Percentiles rank a stretch among this genome's conserved stretches.
These are phyloP conservation scores for Poecilia picta DNA, from an alignment of 2,797 vertebrate species.

Conservation along the genomic window DNA sequence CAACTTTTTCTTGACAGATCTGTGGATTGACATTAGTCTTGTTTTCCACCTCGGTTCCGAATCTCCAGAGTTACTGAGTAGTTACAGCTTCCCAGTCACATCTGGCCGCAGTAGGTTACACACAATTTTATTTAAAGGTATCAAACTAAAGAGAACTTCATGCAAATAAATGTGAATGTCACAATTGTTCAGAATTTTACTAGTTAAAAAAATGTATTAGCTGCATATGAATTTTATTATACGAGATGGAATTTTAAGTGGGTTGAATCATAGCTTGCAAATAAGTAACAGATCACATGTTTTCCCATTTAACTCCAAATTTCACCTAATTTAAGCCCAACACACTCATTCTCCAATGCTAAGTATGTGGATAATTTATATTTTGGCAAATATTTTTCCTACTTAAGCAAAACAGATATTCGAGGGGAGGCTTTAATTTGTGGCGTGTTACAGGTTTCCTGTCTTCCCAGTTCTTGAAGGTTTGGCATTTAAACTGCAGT, in stretches of 20 bases:
- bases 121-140: neutral
- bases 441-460: conserved; percentile 27
- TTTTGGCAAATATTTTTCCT: neutral
- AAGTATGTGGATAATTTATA: neutral
- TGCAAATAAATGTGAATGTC: neutral
- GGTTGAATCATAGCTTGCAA: neutral
- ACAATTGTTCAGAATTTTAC: neutral
- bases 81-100: neutral
- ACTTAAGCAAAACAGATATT: conserved; percentile 3
- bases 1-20: neutral
- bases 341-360: neutral
- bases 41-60: neutral
- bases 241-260: neutral
- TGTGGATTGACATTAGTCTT: neutral
- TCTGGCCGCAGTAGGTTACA: neutral
- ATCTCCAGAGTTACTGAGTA: neutral
- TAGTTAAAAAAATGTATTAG: neutral
- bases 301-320: neutral
- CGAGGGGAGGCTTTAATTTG: conserved; percentile 11
- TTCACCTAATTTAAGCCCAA: neutral
- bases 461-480: conserved; percentile 35
- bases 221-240: too few species aligned
- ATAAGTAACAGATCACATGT: neutral
- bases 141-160: neutral
- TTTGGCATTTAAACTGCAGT: conserved; percentile 63